Evolutionary conservation across 2,797 vertebrate species (phyloP).

Genomic region (Acipenser transmontanus): DNA sequence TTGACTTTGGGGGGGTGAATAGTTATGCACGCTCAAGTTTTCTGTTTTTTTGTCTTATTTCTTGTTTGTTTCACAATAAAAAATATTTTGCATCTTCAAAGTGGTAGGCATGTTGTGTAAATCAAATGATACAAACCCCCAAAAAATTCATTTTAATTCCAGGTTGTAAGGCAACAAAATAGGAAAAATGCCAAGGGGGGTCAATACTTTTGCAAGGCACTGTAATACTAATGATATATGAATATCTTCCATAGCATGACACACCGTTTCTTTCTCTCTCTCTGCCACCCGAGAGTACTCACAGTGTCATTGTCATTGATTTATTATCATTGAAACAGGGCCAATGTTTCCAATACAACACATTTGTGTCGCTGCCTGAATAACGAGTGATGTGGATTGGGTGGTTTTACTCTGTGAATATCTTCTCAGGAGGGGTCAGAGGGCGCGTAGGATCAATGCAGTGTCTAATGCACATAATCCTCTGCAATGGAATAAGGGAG

Average conservation of each 20-base stretch:
- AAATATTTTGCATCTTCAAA: too few relatives aligned
- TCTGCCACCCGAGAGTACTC: conserved; percentile 1
- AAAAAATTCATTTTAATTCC: too few relatives aligned
- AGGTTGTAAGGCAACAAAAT: too few relatives aligned
- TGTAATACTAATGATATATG: conserved; percentile 8
- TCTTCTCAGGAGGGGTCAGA: background rate
- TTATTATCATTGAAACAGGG: conserved; percentile 6
- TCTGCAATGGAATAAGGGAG: background rate
- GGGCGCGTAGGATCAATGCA: background rate
- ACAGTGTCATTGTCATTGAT: conserved; percentile 3
- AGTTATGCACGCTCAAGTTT: too few relatives aligned
- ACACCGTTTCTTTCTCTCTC: background rate
- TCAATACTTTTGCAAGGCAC: too few relatives aligned
- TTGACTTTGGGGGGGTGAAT: too few relatives aligned
- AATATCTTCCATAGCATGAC: background rate
- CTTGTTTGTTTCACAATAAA: too few relatives aligned
- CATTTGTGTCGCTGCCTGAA: background rate
- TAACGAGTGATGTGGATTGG: background rate
- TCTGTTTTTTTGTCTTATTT: too few relatives aligned
- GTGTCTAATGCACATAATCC: background rate
- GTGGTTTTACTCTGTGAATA: conserved; percentile 1
- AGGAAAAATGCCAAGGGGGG: too few relatives aligned
- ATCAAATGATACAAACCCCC: too few relatives aligned
- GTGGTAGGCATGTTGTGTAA: too few relatives aligned
- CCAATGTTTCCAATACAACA: conserved; percentile 6